phyloP scores from a whole-genome alignment of 2,888 invertebrate species.

The Ceratothoa steindachneri region DNA sequence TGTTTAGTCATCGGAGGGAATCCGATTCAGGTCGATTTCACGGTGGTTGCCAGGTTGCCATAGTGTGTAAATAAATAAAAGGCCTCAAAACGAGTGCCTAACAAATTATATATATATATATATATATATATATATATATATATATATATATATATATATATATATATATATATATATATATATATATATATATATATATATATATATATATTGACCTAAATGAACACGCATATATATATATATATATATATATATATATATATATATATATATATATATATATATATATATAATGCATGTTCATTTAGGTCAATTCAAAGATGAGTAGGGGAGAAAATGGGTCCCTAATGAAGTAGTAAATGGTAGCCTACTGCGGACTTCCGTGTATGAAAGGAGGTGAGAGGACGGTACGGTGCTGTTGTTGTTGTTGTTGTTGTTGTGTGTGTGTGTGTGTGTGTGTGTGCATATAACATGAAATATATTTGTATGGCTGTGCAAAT shows the following conservation, averaged over 20 bases:
- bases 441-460: background rate
- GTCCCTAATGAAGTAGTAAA: background rate
- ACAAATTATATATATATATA: too few species aligned
- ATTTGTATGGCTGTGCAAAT: too few species aligned
- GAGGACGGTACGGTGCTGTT: too few species aligned
- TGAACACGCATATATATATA: conserved; percentile 9
- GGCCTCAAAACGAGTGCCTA: too few species aligned
- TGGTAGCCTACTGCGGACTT: background rate
- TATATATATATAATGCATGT: background rate
- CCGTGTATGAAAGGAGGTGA: background rate
- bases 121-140: too few species aligned
- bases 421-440: too few species aligned
- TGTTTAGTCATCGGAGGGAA: too few species aligned
- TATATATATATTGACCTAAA: background rate
- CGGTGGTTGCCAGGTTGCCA: too few species aligned
- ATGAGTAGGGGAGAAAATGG: background rate
- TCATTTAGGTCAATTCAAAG: background rate
- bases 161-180: background rate
- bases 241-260: conserved; percentile 15
- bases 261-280: conserved; percentile 11
- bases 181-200: background rate
- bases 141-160: too few species aligned
- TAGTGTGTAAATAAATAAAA: too few species aligned
- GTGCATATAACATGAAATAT: too few species aligned
- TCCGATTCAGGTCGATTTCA: too few species aligned